Evolutionary conservation across 2,888 invertebrate species (phyloP).

Genomic region (Perizoma flavofasciatum): DNA sequence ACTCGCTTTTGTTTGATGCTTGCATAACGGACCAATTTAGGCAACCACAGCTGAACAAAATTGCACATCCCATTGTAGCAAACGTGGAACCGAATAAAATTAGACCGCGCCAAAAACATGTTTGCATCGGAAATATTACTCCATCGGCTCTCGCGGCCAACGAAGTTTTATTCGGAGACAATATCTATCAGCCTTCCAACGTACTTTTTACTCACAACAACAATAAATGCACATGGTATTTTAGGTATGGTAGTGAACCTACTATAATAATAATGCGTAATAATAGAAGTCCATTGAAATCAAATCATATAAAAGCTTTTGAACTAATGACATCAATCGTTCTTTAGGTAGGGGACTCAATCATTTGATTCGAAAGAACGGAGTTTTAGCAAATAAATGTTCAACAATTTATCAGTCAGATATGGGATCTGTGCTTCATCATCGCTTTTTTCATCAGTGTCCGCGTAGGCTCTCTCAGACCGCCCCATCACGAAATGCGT

Average conservation of each 20-base stretch:
- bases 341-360: constrained; percentile 62
- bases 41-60: constrained; percentile 63
- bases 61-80: constrained; percentile 65
- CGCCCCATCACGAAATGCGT: constrained; percentile 66
- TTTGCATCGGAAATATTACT: constrained; percentile 64
- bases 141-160: constrained; percentile 47
- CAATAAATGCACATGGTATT: constrained; percentile 50
- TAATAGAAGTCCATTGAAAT: constrained; percentile 45
- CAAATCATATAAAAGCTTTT: constrained; percentile 50
- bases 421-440: constrained; percentile 73
- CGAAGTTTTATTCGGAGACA: constrained; percentile 40
- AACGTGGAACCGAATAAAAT: constrained; percentile 66
- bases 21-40: constrained; percentile 65
- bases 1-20: constrained; percentile 62
- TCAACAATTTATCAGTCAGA: constrained; percentile 75
- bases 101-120: constrained; percentile 62
- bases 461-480: constrained; percentile 47
- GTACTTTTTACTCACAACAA: constrained; percentile 55
- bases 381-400: constrained; percentile 75
- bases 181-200: constrained; percentile 49
- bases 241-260: constrained; percentile 35
- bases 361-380: constrained; percentile 73
- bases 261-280: neutral
- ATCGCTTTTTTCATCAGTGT: constrained; percentile 71
- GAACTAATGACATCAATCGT: constrained; percentile 54